Percentiles rank a stretch among this genome's conserved stretches.
Evolutionary conservation across 2,888 invertebrate species (phyloP).

Genomic region (Imbricaverruca yamaguchii): DNA sequence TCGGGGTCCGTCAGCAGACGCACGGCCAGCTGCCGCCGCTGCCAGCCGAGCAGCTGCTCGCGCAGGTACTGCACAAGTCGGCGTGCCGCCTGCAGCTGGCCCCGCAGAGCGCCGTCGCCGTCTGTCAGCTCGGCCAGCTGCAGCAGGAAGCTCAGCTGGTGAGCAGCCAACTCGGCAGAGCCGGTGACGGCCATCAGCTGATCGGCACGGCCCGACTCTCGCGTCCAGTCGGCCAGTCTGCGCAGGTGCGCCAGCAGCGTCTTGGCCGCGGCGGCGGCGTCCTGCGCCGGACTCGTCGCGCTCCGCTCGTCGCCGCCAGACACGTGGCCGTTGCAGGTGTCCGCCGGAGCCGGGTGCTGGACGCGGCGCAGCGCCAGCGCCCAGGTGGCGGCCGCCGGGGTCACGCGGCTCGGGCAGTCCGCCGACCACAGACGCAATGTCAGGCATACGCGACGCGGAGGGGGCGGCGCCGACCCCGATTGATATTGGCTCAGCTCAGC

Average conservation of each 20-base stretch:
- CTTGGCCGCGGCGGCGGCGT: background rate
- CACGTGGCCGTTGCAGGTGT: background rate
- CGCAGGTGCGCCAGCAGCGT: constrained; percentile 2
- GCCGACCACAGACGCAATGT: constrained; percentile 1
- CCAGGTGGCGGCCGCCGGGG: background rate
- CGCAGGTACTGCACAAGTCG: background rate
- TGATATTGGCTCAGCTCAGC: background rate
- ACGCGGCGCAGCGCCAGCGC: background rate
- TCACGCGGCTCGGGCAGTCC: background rate
- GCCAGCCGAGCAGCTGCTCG: constrained; percentile 6
- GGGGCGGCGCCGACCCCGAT: background rate
- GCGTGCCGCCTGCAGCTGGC: background rate
- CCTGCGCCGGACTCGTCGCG: background rate
- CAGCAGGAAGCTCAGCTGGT: background rate
- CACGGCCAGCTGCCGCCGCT: background rate
- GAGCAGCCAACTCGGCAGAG: background rate
- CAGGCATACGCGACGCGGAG: background rate
- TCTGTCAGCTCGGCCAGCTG: background rate
- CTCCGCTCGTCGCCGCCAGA: background rate
- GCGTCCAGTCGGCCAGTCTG: background rate
- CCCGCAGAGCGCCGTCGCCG: background rate
- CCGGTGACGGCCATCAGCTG: background rate
- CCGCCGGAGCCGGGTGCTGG: background rate
- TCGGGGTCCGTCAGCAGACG: background rate
- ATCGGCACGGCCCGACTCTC: background rate